A percentile compares a stretch with the other conserved stretches of the same genome.
These are phyloP conservation scores for Actenoides hombroni DNA, from an alignment of 2,113 vertebrate species.

Conservation along the genomic window DNA sequence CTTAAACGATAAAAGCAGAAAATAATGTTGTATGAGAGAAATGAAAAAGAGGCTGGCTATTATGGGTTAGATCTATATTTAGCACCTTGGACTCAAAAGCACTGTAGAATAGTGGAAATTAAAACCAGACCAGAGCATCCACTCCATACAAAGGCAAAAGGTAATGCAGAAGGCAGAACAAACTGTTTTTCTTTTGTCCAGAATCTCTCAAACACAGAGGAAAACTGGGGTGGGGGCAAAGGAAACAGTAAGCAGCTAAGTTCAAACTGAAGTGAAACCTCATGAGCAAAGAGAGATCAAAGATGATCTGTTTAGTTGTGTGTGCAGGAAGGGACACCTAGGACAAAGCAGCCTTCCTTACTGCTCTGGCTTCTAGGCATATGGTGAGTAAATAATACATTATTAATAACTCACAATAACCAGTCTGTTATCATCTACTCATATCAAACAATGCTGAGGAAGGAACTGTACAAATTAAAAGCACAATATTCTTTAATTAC, in stretches of 20 bases:
- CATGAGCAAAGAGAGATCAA: not conserved
- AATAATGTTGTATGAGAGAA: not conserved
- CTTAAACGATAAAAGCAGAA: constrained; percentile 55
- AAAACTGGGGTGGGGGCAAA: not conserved
- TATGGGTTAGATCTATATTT: constrained; percentile 49
- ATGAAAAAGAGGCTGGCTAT: not conserved
- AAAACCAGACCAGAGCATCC: constrained; percentile 19
- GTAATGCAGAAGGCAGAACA: not conserved
- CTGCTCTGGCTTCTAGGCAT: not conserved
- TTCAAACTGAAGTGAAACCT: not conserved
- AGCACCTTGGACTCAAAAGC: constrained; percentile 44
- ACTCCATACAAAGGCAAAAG: not conserved
- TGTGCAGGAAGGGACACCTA: not conserved
- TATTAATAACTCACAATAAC: constrained; percentile 55
- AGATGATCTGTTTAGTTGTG: not conserved
- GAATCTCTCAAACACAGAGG: not conserved
- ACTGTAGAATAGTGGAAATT: not conserved
- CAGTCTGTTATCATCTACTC: not conserved
- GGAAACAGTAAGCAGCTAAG: not conserved
- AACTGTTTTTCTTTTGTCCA: not conserved
- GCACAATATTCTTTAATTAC: constrained; percentile 38
- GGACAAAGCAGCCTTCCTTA: not conserved
- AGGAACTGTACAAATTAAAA: constrained; percentile 45
- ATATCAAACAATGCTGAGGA: constrained; percentile 9
- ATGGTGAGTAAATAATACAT: not conserved